Base-by-base conservation (phyloP, 1,140 invertebrate genomes). In the Zaprionus taronus region DNA sequence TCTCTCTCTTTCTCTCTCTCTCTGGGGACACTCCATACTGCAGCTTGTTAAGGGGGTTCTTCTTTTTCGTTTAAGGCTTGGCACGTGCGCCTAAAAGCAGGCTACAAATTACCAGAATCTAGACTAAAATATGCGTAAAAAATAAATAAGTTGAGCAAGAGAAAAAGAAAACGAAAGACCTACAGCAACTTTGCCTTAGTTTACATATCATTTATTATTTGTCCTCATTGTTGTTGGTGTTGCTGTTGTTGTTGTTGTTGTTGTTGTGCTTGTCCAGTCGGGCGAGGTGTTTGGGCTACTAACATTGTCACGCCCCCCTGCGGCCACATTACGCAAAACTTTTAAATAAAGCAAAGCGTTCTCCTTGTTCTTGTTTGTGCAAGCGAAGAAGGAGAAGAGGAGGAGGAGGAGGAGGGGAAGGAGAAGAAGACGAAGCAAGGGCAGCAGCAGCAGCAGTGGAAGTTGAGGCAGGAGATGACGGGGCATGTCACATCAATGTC, bases 131-230 rank as follows among this genome's bases (percentile, higher is more conserved):
- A 72, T 65, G 73, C 73, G 55, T 57, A 74, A 67, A 12, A 38
- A 58, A 28, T 51, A 24, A n/a, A 22, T 24, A 38, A 26, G 62
- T 5, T 12, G 22, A 5, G 9, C 24, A 28, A 34, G 1, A 12
- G 41, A 44, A 17, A 31, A 7, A 55, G 22, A 20, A 4, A 12
- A 28, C 15, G 9, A n/a, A 56, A 26, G 41, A 86, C 64, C 72
- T 77, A 80, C 56, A 75, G 69, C 73, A 85, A 89, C 81, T 87
- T 78, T 83, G 84, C 80, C 84, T 87, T 87, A 81, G 84, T 89
- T 87, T 87, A 87, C 84, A 87, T 87, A 87, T 87, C 84, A 87
- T 87, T 87, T 90, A 90, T 87, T 89, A 87, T 90, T 83, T 79
- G 77, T 12, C 1, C 14, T n/a, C 5, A n/a, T 44, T 17, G 41